Evolutionary conservation across 1,140 invertebrate genomes (phyloP).

Genomic region (Hyles vespertilio): DNA sequence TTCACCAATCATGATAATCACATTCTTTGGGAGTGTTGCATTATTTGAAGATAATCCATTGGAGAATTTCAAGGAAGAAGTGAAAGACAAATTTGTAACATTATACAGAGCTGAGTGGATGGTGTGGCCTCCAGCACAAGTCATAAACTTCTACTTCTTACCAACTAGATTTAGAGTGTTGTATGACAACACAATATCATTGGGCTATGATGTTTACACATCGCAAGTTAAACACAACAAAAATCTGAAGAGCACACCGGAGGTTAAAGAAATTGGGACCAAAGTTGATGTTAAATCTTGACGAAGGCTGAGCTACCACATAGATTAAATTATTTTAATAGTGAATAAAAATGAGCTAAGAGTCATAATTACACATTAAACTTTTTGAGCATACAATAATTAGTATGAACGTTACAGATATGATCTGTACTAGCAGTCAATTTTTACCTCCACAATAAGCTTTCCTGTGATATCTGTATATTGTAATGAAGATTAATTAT

Average conservation of each 20-base stretch:
- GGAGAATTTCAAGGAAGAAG: constrained; percentile 81
- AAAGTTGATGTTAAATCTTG: constrained; percentile 14
- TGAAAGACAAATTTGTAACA: constrained; percentile 86
- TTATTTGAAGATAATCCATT: constrained; percentile 81
- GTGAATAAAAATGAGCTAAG: not conserved
- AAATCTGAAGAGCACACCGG: constrained; percentile 26
- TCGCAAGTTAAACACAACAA: constrained; percentile 89
- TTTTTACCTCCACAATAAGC: constrained; percentile 16
- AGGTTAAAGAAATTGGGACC: constrained; percentile 18
- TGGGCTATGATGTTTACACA: constrained; percentile 95
- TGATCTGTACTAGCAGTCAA: constrained; percentile 7
- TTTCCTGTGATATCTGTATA: constrained; percentile 43
- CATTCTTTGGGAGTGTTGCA: constrained; percentile 88
- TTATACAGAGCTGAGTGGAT: constrained; percentile 90
- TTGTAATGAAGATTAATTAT: no score
- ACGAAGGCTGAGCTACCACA: constrained; percentile 4
- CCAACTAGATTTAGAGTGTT: constrained; percentile 90
- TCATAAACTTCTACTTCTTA: constrained; percentile 90
- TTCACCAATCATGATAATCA: constrained; percentile 88
- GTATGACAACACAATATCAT: constrained; percentile 93
- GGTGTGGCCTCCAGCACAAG: constrained; percentile 85
- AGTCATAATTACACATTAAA: no score
- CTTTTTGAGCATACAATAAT: not conserved
- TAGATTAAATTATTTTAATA: no score
- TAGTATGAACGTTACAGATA: constrained; percentile 1